Evolutionary conservation across 1,140 invertebrate genomes (phyloP).

Genomic region (Trichonephila clavipes): DNA sequence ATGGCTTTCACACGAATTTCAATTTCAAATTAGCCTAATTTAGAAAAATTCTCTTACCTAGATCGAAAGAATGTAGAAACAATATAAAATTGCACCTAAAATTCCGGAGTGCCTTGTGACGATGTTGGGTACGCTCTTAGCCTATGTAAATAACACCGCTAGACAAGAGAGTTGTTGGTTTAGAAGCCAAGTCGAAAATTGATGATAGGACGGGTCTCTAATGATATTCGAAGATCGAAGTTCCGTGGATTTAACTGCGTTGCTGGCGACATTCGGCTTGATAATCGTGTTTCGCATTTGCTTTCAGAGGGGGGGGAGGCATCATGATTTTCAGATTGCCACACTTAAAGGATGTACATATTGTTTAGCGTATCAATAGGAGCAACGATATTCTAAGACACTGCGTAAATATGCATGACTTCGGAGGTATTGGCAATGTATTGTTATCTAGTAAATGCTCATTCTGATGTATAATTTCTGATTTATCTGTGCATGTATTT

Average conservation of each 20-base stretch:
- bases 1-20: slow-evolving; percentile 50
- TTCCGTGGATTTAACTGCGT: neutral
- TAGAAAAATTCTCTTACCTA: slow-evolving; percentile 7
- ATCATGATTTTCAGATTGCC: neutral
- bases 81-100: neutral
- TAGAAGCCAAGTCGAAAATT: slow-evolving; percentile 26
- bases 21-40: slow-evolving; percentile 54
- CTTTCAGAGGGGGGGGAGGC: neutral
- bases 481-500: too few relatives aligned
- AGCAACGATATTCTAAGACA: neutral
- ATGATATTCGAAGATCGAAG: slow-evolving; percentile 32
- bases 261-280: slow-evolving; percentile 20
- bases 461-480: too few relatives aligned
- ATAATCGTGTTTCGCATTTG: slow-evolving; percentile 25
- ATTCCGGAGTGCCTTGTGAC: neutral
- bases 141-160: slow-evolving; percentile 12
- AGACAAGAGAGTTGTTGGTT: slow-evolving; percentile 27
- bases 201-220: slow-evolving; percentile 17
- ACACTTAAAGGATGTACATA: neutral
- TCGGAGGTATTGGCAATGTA: neutral
- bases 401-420: neutral
- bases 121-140: neutral
- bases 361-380: neutral
- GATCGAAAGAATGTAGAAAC: slow-evolving; percentile 22
- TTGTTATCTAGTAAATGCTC: neutral